phyloP scores from a whole-genome alignment of 2,888 invertebrate genomes.

The Ophion ellenae region DNA sequence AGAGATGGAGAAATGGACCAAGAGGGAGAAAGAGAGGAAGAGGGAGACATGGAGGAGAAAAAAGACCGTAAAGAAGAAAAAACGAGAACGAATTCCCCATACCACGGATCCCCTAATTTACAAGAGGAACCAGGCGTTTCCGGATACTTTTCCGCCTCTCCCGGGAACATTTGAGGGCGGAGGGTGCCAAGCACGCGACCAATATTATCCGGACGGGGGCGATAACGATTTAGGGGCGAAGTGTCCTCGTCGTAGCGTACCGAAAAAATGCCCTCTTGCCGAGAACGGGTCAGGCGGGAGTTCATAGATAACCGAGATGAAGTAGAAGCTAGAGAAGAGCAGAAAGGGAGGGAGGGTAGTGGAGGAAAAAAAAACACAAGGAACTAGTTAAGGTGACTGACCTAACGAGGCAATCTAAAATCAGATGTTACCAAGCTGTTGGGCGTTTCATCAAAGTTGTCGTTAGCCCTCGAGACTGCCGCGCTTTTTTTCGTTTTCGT shows the following conservation, averaged over 20 bases:
- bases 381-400: slow-evolving; percentile 22
- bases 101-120: slow-evolving; percentile 70
- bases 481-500: neutral
- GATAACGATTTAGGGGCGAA: slow-evolving; percentile 39
- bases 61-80: slow-evolving; percentile 12
- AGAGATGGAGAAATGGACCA: neutral
- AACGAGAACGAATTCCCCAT: slow-evolving; percentile 30
- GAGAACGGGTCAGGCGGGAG: slow-evolving; percentile 16
- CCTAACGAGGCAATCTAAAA: slow-evolving; percentile 16
- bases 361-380: neutral
- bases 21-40: neutral
- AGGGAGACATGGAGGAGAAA: neutral
- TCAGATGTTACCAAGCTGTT: slow-evolving; percentile 16
- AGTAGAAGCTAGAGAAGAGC: neutral
- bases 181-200: slow-evolving; percentile 67
- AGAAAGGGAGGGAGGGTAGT: neutral
- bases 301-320: neutral
- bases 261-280: slow-evolving; percentile 11
- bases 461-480: neutral
- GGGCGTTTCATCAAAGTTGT: slow-evolving; percentile 6
- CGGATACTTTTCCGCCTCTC: slow-evolving; percentile 71
- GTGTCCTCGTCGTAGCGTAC: slow-evolving; percentile 18
- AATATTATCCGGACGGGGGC: slow-evolving; percentile 53
- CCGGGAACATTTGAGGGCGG: slow-evolving; percentile 34
- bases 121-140: slow-evolving; percentile 76